Percentiles rank a stretch among this genome's conserved stretches.
phyloP scores from a whole-genome alignment of 2,888 invertebrate species.

The Aleiodes alternator region DNA sequence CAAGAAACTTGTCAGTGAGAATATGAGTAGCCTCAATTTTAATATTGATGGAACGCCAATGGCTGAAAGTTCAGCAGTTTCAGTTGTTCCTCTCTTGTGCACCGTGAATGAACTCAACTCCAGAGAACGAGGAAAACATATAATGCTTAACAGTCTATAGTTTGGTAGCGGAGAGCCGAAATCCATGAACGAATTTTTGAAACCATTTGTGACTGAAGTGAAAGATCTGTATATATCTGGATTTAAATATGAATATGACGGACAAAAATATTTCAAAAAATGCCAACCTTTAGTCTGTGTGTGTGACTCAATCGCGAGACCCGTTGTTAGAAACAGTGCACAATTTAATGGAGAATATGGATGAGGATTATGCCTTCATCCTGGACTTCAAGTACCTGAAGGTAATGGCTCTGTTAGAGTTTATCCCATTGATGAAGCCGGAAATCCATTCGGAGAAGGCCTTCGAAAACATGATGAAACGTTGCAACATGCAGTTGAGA shows the following conservation, averaged over 20 bases:
- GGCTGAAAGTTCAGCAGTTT: background rate
- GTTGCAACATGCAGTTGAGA: background rate
- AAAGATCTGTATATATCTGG: background rate
- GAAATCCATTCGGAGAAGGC: constrained; percentile 11
- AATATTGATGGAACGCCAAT: constrained; percentile 49
- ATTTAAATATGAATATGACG: background rate
- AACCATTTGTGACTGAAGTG: constrained; percentile 22
- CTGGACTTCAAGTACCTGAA: constrained; percentile 13
- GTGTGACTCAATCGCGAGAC: constrained; percentile 48
- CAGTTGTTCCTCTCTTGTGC: background rate
- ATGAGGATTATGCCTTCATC: constrained; percentile 46
- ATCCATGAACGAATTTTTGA: constrained; percentile 2
- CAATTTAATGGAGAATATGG: constrained; percentile 47
- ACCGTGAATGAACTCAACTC: background rate
- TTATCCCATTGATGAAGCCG: constrained; percentile 8
- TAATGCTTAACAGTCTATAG: background rate
- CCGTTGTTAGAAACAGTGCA: constrained; percentile 36
- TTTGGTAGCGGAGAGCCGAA: background rate
- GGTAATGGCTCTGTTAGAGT: constrained; percentile 32
- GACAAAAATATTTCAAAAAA: constrained; percentile 38
- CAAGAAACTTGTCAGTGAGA: constrained; percentile 15
- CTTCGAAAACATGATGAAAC: constrained; percentile 14
- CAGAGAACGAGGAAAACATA: background rate
- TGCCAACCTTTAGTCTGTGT: constrained; percentile 40
- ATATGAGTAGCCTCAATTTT: constrained; percentile 49